phyloP scores from a whole-genome alignment of 2,113 vertebrate genomes.

The Blennius ocellaris region DNA sequence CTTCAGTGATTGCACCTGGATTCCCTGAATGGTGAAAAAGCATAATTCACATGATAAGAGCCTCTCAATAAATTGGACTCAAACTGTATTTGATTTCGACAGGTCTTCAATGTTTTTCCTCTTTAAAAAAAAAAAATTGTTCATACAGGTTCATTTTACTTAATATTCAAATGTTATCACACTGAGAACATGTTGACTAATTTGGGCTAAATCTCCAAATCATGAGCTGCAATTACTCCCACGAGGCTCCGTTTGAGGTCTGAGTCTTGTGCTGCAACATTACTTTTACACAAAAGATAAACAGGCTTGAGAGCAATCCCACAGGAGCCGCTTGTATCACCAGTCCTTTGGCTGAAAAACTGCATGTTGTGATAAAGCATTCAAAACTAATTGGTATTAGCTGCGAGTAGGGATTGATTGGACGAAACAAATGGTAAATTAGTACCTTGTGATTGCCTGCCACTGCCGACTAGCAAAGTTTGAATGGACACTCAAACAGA shows the following conservation, averaged over 20 bases:
- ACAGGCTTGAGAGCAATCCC: background rate
- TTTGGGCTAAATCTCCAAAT: constrained; percentile 14
- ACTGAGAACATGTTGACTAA: background rate
- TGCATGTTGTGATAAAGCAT: background rate
- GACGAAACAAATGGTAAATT: background rate
- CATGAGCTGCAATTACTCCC: constrained; percentile 5
- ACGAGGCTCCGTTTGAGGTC: background rate
- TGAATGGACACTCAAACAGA: no score
- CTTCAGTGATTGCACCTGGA: constrained; percentile 73
- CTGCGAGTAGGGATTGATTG: background rate
- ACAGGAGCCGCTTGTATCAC: background rate
- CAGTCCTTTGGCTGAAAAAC: background rate
- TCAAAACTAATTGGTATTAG: background rate
- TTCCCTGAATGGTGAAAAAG: constrained; percentile 60
- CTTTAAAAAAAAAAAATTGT: constrained; percentile 14
- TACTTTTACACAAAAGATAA: background rate
- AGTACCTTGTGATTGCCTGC: no score
- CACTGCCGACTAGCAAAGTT: no score
- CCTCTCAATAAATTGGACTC: constrained; percentile 67
- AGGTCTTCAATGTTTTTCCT: constrained; percentile 23
- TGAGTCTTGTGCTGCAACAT: constrained; percentile 9
- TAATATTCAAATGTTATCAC: constrained; percentile 10
- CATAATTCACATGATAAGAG: constrained; percentile 68
- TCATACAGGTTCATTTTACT: constrained; percentile 4
- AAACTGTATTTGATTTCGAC: constrained; percentile 34